Percentiles rank a stretch among this genome's conserved stretches.
phyloP scores from a whole-genome alignment of 2,113 vertebrate genomes.

The Girardinichthys multiradiatus region DNA sequence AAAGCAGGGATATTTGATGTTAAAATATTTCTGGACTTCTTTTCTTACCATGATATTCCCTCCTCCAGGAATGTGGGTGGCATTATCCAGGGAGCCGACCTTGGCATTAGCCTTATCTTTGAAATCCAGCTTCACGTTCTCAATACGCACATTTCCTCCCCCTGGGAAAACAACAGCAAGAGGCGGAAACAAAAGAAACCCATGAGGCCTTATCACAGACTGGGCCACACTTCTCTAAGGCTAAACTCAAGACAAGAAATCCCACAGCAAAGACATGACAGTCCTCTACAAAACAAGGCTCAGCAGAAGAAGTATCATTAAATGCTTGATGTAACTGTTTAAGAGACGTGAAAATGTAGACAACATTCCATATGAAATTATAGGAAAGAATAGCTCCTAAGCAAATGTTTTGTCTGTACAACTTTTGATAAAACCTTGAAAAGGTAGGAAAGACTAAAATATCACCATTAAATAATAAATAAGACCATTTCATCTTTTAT shows the following conservation, averaged over 20 bases:
- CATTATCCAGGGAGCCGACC: slow-evolving; percentile 90
- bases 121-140: slow-evolving; percentile 95
- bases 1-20: background rate
- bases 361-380: background rate
- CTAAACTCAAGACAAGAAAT: slow-evolving; percentile 14
- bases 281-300: background rate
- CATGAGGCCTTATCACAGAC: slow-evolving; percentile 6
- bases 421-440: background rate
- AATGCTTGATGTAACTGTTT: background rate
- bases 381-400: background rate
- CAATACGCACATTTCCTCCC: slow-evolving; percentile 90
- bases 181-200: slow-evolving; percentile 17
- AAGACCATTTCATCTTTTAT: background rate
- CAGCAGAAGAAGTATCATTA: background rate
- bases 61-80: slow-evolving; percentile 89
- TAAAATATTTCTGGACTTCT: background rate
- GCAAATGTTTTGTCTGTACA: background rate
- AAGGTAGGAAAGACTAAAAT: background rate
- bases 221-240: slow-evolving; percentile 3
- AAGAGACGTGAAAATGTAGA: background rate
- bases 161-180: slow-evolving; percentile 72
- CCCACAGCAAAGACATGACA: background rate
- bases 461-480: background rate
- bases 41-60: slow-evolving; percentile 88
- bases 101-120: slow-evolving; percentile 94